Base-by-base conservation (phyloP, 2,888 invertebrate genomes). In the Archaeoteleia sp. region DNA sequence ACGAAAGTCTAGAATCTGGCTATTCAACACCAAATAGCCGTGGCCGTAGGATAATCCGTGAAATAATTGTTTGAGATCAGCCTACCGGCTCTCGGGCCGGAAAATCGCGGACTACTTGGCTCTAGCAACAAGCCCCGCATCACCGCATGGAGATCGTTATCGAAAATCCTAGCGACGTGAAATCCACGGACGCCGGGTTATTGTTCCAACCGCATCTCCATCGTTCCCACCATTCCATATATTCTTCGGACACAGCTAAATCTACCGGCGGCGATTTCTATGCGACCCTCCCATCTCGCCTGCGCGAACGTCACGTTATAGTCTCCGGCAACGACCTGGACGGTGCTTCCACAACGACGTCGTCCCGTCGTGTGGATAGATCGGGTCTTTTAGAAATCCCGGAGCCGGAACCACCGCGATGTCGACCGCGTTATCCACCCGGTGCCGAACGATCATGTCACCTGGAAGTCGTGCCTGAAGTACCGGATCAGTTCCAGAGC, bases 21-120 rank as follows among this genome's bases (percentile, higher is more conserved):
- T 96, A 96, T 87, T 96, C 96, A 72, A 96, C 96, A 75, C 96
- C 96, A 70, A 96, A 96, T 88, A 95, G 95, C 79, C 91, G 96
- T 84, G 94, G 94, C 82, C 91, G 96, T 76, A 90, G 96, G 84
- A 95, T 96, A 86, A 96, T 96, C 82, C 91, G 96, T 78, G 96
- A 96, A 87, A 96, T 96, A 86, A 96, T 96, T 86, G 96, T 96
- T 82, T 94, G 90, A 90, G 83, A 85, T 70, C 82, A 83, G 76
- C 82, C 84, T 54, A 84, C 81, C 82, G 84, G 85, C 83, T 81
- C 82, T 72, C 78, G 83, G 74, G 83, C 84, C 84, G 83, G 83
- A 61, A 82, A 81, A 74, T 79, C 84, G 71, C 78, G 83, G 54
- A 84, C 83, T 32, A 84, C 84, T 48, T 85, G 85, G 85, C 84